phyloP scores from a whole-genome alignment of 2,113 vertebrate genomes.

The Xerus inauris region DNA sequence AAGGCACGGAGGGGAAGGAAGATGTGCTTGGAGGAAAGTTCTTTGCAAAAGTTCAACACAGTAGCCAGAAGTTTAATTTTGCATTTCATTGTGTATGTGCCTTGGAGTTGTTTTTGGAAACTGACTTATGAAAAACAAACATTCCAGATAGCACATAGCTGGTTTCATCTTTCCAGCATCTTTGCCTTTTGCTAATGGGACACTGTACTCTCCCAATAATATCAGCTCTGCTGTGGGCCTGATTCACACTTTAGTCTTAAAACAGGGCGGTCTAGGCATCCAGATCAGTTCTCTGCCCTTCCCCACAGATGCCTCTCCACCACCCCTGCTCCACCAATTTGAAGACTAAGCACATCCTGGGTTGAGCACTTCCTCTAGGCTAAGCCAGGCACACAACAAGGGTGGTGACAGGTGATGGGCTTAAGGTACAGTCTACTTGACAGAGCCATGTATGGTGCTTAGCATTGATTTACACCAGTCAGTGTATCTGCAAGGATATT shows the following conservation, averaged over 20 bases:
- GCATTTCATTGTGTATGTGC: conserved; percentile 39
- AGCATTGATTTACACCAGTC: conserved; percentile 65
- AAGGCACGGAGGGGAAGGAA: background rate
- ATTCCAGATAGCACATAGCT: conserved; percentile 52
- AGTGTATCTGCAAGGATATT: conserved; percentile 74
- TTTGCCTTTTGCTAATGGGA: conserved; percentile 15
- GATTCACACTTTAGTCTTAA: background rate
- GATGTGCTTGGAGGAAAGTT: background rate
- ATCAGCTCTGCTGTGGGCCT: background rate
- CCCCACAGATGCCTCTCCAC: background rate
- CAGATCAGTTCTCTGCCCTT: background rate
- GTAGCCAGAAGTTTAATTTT: conserved; percentile 36
- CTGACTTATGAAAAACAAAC: conserved; percentile 56
- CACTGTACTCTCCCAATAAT: background rate
- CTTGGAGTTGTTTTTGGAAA: conserved; percentile 68
- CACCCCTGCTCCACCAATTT: background rate
- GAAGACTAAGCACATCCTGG: background rate
- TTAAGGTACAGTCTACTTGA: too few relatives aligned
- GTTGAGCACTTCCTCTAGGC: background rate
- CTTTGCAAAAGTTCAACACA: background rate
- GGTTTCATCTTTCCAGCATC: conserved; percentile 46
- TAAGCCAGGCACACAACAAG: background rate
- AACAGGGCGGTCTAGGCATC: background rate
- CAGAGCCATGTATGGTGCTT: conserved; percentile 37
- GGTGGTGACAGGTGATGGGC: background rate